A percentile compares a stretch with the other conserved stretches of the same genome.
Conservation (phyloP, 2,888 invertebrate species). For the Acanthosepion lycidas region DNA sequence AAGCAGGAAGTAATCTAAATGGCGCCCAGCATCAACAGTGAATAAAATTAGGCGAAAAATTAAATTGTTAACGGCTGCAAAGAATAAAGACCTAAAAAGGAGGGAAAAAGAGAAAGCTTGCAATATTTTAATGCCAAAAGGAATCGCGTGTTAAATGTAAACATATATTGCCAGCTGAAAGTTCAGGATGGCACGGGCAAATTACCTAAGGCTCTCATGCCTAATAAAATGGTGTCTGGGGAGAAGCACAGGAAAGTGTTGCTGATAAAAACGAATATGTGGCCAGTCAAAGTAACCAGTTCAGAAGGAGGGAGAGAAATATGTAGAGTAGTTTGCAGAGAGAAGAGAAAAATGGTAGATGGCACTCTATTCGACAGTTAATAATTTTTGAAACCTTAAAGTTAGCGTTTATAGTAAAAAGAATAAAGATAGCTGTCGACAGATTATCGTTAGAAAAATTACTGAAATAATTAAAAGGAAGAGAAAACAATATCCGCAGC, state of each 20-base stretch:
- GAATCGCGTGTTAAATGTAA: constrained; percentile 12
- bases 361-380: background rate
- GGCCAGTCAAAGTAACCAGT: no score
- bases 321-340: no score
- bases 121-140: constrained; percentile 33
- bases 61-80: constrained; percentile 12
- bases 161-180: constrained; percentile 33
- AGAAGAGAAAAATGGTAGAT: no score
- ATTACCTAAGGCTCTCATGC: background rate
- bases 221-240: background rate
- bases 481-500: background rate
- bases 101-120: background rate
- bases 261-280: background rate
- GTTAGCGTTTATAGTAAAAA: background rate
- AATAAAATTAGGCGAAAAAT: constrained; percentile 8
- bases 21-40: background rate
- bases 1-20: constrained; percentile 33
- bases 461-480: background rate
- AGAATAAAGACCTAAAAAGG: background rate
- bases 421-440: background rate
- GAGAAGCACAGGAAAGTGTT: background rate
- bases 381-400: background rate
- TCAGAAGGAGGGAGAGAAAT: no score
- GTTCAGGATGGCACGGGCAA: constrained; percentile 20
- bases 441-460: background rate